A percentile compares a stretch with the other conserved stretches of the same genome.
phyloP scores from a whole-genome alignment of 2,797 vertebrate species.

The Heliangelus exortis region DNA sequence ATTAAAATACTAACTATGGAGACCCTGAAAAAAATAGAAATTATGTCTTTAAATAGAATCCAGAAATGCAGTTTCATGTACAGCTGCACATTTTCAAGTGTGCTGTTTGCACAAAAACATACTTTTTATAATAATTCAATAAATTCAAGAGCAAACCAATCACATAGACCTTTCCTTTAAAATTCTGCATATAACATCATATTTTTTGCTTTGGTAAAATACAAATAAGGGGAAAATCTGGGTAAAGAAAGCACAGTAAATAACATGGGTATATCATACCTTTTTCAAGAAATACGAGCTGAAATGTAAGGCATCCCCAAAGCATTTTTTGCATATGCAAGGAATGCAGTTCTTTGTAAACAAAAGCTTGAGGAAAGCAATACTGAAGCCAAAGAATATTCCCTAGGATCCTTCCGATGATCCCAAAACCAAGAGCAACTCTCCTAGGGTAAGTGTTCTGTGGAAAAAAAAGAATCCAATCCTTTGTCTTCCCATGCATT shows the following conservation, averaged over 20 bases:
- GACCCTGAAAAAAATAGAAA: constrained; percentile 32
- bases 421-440: constrained; percentile 59
- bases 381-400: constrained; percentile 64
- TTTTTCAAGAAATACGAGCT: constrained; percentile 76
- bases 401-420: constrained; percentile 61
- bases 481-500: constrained; percentile 62
- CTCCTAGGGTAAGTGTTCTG: constrained; percentile 30
- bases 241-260: constrained; percentile 56
- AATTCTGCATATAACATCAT: not conserved
- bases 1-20: constrained; percentile 46
- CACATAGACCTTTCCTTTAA: constrained; percentile 45
- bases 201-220: constrained; percentile 60
- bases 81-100: not conserved
- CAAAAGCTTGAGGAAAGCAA: constrained; percentile 78
- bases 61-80: constrained; percentile 20
- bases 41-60: constrained; percentile 41
- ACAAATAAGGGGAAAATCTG: constrained; percentile 42
- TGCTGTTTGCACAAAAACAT: not conserved
- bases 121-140: not conserved
- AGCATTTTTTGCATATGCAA: constrained; percentile 76
- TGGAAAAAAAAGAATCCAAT: constrained; percentile 53
- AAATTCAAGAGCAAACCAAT: constrained; percentile 53
- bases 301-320: constrained; percentile 84
- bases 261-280: constrained; percentile 62
- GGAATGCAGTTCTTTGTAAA: constrained; percentile 88